phyloP scores from a whole-genome alignment of 53 echinoderm and acorn worm species.

The Paelopatides confundens region DNA sequence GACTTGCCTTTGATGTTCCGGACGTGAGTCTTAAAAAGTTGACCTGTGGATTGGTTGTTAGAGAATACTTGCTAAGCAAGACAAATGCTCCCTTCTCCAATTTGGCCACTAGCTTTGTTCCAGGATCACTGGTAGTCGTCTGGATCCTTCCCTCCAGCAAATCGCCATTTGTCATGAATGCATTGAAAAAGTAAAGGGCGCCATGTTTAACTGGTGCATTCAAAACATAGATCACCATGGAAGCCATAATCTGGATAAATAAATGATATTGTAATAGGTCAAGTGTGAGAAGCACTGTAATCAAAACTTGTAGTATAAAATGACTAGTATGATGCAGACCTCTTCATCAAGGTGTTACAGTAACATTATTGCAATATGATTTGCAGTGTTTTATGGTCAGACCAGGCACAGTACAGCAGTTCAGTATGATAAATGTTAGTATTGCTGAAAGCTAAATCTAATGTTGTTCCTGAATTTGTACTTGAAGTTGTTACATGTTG shows the following conservation, averaged over 20 bases:
- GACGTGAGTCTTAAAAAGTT: no score
- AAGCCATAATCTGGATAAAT: neutral
- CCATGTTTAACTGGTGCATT: neutral
- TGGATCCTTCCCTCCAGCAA: neutral
- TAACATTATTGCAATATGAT: no score
- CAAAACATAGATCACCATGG: neutral
- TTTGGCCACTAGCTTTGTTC: neutral
- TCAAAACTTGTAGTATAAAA: no score
- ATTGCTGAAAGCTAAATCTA: conserved; percentile 37
- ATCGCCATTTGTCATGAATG: neutral
- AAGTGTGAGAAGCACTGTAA: no score
- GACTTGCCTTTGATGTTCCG: no score
- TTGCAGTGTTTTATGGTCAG: conserved; percentile 46
- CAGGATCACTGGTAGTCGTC: neutral
- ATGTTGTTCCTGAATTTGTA: neutral
- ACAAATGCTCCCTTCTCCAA: neutral
- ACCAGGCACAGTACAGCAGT: conserved; percentile 51
- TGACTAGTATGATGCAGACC: no score
- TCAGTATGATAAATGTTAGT: neutral
- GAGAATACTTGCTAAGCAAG: neutral
- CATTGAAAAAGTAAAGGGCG: neutral
- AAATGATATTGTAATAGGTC: no score
- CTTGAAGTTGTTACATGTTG: conserved; percentile 40
- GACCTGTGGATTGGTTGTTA: no score
- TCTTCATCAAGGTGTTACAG: no score